A percentile compares a stretch with the other conserved stretches of the same genome.
These are phyloP conservation scores for Agraylea sexmaculata DNA, from an alignment of 1,140 invertebrate species.

Conservation along the genomic window DNA sequence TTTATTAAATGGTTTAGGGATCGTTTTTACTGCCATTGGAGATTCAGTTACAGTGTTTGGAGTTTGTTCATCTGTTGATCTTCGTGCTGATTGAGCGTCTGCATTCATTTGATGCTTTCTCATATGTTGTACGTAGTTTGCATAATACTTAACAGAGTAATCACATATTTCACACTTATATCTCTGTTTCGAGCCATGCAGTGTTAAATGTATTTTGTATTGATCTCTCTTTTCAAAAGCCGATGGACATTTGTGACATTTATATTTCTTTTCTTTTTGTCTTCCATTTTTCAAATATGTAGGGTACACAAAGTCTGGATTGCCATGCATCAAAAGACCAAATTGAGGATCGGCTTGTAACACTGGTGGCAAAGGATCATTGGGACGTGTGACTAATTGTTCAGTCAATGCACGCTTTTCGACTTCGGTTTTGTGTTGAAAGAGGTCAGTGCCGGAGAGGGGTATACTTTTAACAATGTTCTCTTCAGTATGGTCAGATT, in stretches of 20 bases:
- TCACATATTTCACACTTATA: constrained; percentile 78
- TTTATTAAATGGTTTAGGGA: constrained; percentile 22
- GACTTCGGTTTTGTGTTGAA: constrained; percentile 47
- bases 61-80: constrained; percentile 33
- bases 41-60: constrained; percentile 29
- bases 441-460: constrained; percentile 49
- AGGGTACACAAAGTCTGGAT: constrained; percentile 65
- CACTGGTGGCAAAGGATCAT: constrained; percentile 37
- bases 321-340: constrained; percentile 53
- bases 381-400: constrained; percentile 37
- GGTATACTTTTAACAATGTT: constrained; percentile 42
- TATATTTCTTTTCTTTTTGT: constrained; percentile 65
- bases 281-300: constrained; percentile 62
- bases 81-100: constrained; percentile 48
- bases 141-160: constrained; percentile 78
- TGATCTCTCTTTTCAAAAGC: constrained; percentile 78
- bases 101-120: constrained; percentile 62
- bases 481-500: constrained; percentile 36
- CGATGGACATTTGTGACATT: constrained; percentile 77
- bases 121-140: constrained; percentile 69
- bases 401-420: constrained; percentile 38
- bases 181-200: constrained; percentile 73
- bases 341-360: constrained; percentile 51
- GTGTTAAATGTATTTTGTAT: constrained; percentile 68
- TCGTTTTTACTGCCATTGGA: constrained; percentile 11